Evolutionary conservation across 2,888 invertebrate genomes (phyloP).

Genomic region (Hypercompe scribonia): DNA sequence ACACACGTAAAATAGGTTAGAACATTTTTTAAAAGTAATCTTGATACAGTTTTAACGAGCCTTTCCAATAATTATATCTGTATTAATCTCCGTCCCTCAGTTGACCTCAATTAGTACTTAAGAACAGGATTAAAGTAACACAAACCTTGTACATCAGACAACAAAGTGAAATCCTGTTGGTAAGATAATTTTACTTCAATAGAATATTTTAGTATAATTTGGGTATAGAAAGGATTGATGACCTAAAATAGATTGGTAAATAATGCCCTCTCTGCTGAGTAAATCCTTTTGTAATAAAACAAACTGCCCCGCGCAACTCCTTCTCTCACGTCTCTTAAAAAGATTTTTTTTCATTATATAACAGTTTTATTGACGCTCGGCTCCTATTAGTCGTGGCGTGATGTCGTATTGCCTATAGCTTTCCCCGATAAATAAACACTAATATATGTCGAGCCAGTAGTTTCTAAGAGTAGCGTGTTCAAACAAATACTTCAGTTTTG

Average conservation of each 20-base stretch:
- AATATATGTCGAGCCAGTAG: neutral
- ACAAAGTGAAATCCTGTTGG: neutral
- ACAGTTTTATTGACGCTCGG: neutral
- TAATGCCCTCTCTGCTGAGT: slow-evolving; percentile 1
- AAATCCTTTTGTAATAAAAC: neutral
- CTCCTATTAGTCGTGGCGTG: neutral
- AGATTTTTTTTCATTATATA: neutral
- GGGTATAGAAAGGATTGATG: neutral
- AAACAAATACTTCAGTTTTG: neutral
- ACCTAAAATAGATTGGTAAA: neutral
- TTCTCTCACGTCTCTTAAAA: neutral
- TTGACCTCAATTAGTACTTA: neutral
- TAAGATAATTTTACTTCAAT: neutral
- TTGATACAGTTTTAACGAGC: neutral
- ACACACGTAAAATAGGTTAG: neutral
- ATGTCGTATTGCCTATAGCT: neutral
- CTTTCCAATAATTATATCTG: neutral
- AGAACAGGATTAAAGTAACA: neutral
- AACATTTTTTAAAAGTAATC: neutral
- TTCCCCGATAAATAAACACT: neutral
- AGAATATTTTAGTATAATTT: neutral
- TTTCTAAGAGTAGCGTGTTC: neutral
- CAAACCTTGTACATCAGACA: neutral
- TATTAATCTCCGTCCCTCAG: neutral
- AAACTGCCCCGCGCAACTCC: neutral